Percentiles rank a stretch among this genome's conserved stretches.
These are phyloP conservation scores for Sturmia bella DNA, from an alignment of 2,888 invertebrate species.

Conservation along the genomic window DNA sequence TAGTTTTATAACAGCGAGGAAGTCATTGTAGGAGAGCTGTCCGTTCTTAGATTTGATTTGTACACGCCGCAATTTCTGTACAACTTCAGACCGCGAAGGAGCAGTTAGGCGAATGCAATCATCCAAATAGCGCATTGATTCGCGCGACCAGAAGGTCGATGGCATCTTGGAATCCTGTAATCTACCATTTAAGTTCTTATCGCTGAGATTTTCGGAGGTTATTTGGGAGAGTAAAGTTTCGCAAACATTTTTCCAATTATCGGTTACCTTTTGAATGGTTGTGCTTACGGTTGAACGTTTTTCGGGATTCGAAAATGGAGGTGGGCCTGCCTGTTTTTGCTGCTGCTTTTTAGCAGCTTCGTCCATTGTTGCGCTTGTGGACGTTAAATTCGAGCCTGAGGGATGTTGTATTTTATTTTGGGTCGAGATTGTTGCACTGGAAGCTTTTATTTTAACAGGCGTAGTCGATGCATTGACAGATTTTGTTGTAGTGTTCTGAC, in stretches of 20 bases:
- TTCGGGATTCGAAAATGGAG: conserved; percentile 52
- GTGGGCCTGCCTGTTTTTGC: conserved; percentile 46
- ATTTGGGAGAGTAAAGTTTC: conserved; percentile 62
- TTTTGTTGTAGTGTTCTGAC: conserved; percentile 3
- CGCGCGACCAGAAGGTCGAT: conserved; percentile 80
- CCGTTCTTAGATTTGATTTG: conserved; percentile 77
- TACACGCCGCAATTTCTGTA: conserved; percentile 76
- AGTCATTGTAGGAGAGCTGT: conserved; percentile 80
- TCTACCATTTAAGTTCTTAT: conserved; percentile 62
- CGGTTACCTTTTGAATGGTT: conserved; percentile 46
- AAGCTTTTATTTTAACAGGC: conserved; percentile 4
- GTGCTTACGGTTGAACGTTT: conserved; percentile 46
- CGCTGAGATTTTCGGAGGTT: conserved; percentile 47
- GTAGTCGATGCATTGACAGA: background rate
- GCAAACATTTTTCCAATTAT: conserved; percentile 59
- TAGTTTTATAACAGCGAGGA: conserved; percentile 77
- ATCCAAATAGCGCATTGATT: conserved; percentile 78
- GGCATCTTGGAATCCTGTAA: conserved; percentile 62
- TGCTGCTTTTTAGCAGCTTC: conserved; percentile 42
- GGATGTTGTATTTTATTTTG: conserved; percentile 33
- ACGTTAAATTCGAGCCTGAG: background rate
- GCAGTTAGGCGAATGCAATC: conserved; percentile 72
- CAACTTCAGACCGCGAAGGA: conserved; percentile 68
- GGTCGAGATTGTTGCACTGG: background rate
- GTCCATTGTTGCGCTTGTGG: background rate